Conservation (phyloP, 2,888 invertebrate genomes). For the Epistrophe eligans region DNA sequence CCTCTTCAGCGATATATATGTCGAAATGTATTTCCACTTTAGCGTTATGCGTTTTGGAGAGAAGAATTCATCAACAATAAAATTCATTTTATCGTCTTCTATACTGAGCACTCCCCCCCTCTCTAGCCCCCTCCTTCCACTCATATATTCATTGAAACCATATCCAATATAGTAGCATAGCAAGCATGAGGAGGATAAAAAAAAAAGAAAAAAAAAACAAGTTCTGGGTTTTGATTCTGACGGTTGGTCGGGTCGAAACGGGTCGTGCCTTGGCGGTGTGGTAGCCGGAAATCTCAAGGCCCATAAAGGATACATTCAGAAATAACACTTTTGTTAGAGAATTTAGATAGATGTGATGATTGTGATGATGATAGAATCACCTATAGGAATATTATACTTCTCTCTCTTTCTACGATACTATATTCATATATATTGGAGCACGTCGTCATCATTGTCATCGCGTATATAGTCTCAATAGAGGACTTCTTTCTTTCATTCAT, state of each 20-base stretch:
- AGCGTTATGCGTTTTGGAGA: constrained; percentile 43
- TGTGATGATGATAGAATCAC: constrained; percentile 60
- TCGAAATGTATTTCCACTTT: constrained; percentile 51
- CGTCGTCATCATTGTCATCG: not conserved
- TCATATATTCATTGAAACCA: constrained; percentile 72
- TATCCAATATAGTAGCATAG: constrained; percentile 42
- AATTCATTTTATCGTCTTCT: constrained; percentile 67
- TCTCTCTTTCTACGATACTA: not conserved
- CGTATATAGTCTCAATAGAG: not conserved
- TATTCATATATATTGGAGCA: constrained; percentile 17
- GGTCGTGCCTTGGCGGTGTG: not conserved
- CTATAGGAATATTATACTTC: constrained; percentile 27
- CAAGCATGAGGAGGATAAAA: not conserved
- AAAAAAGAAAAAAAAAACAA: too few species aligned
- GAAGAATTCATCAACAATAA: constrained; percentile 70
- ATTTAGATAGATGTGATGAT: constrained; percentile 27
- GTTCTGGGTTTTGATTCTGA: not conserved
- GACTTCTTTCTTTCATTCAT: not conserved
- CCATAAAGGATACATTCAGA: constrained; percentile 70
- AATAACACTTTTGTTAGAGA: constrained; percentile 63
- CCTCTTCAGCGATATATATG: not conserved
- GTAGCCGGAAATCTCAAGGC: constrained; percentile 65
- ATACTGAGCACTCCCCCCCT: not conserved
- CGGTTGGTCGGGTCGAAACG: not conserved
- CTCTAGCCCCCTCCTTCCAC: constrained; percentile 4